Conservation (phyloP, 1,140 invertebrate genomes). For the Manduca sexta region DNA sequence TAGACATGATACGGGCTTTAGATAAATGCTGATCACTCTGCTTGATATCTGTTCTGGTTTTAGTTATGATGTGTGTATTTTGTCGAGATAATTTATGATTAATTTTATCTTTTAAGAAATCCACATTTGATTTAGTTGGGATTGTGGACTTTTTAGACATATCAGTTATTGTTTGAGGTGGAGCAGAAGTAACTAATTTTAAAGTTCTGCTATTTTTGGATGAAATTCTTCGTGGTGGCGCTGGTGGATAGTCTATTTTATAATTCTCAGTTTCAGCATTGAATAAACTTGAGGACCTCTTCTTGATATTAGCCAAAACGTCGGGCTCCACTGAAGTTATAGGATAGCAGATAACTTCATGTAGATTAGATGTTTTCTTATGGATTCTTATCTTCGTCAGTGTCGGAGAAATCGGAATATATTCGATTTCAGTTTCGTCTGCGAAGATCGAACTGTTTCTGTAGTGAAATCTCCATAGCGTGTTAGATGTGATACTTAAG, state of each 20-base stretch:
- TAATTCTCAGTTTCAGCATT: constrained; percentile 2
- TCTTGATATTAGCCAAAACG: constrained; percentile 52
- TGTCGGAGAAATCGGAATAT: constrained; percentile 86
- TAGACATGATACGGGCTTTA: constrained; percentile 56
- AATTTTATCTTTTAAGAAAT: constrained; percentile 75
- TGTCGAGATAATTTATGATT: constrained; percentile 72
- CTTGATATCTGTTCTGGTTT: constrained; percentile 24
- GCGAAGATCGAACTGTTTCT: constrained; percentile 71
- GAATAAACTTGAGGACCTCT: constrained; percentile 70
- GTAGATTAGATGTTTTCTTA: constrained; percentile 67
- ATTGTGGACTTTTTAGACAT: constrained; percentile 26
- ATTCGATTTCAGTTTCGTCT: constrained; percentile 83
- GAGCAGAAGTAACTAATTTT: constrained; percentile 76
- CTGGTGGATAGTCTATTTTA: constrained; percentile 68
- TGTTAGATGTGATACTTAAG: constrained; percentile 52
- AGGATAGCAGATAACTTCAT: constrained; percentile 77
- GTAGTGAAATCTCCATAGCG: constrained; percentile 5
- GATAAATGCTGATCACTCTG: constrained; percentile 27
- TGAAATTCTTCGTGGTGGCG: constrained; percentile 81
- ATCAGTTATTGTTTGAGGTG: constrained; percentile 26
- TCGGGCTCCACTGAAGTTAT: constrained; percentile 60
- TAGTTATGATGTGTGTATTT: constrained; percentile 63
- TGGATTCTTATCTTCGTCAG: constrained; percentile 85
- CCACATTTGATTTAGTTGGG: constrained; percentile 65
- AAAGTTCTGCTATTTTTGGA: constrained; percentile 82